Conservation (phyloP, 2,888 invertebrate genomes). For the Zaprionus lineosus region DNA sequence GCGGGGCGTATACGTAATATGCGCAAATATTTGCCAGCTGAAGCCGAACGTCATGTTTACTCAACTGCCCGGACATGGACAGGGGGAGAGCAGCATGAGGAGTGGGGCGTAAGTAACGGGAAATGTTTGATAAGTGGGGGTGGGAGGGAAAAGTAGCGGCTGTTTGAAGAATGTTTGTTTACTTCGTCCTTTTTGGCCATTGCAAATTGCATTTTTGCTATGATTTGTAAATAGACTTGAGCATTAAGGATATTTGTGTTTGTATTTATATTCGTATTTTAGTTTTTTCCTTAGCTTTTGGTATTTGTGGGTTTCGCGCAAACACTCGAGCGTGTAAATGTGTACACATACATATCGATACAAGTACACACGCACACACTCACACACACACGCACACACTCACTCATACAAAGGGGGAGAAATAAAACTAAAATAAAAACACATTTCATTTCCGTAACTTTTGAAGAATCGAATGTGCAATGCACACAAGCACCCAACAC, state of each 20-base stretch:
- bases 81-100: too few relatives aligned
- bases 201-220: conserved; percentile 68
- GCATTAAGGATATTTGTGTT: conserved; percentile 43
- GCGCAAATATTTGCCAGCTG: conserved; percentile 58
- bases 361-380: too few relatives aligned
- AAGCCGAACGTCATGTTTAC: conserved; percentile 57
- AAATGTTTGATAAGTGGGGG: too few relatives aligned
- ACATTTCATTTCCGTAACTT: conserved; percentile 78
- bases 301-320: conserved; percentile 44
- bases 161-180: conserved; percentile 41
- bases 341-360: too few relatives aligned
- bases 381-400: too few relatives aligned
- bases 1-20: conserved; percentile 49
- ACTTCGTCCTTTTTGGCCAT: conserved; percentile 35
- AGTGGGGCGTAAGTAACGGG: too few relatives aligned
- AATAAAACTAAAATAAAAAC: conserved; percentile 73
- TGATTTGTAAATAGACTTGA: conserved; percentile 73
- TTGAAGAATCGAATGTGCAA: conserved; percentile 53
- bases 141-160: too few relatives aligned
- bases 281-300: conserved; percentile 18
- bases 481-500: conserved; percentile 20
- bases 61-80: conserved; percentile 37
- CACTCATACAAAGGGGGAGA: too few relatives aligned
- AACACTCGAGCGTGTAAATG: conserved; percentile 72
- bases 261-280: conserved; percentile 8